phyloP scores from a whole-genome alignment of 2,888 invertebrate genomes.

The Physocephala rufipes region DNA sequence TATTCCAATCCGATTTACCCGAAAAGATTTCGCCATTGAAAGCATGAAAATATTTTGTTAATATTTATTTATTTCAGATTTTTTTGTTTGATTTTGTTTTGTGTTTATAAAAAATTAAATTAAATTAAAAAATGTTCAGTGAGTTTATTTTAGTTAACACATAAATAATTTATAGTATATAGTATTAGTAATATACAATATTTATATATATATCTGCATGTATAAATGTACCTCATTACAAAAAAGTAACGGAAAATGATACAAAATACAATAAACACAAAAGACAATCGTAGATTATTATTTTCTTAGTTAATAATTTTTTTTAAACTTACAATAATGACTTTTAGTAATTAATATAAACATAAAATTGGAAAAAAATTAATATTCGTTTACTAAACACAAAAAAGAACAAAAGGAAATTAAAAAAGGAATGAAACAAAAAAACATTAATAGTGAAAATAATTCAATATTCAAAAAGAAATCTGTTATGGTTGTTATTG shows the following conservation, averaged over 20 bases:
- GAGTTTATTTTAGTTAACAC: conserved; percentile 51
- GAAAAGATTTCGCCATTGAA: not conserved
- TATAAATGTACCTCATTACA: conserved; percentile 46
- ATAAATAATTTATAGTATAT: conserved; percentile 58
- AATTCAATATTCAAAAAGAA: no score
- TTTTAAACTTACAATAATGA: conserved; percentile 65
- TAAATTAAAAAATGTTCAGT: conserved; percentile 35
- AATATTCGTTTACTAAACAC: conserved; percentile 41
- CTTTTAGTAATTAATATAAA: conserved; percentile 61
- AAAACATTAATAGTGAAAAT: no score
- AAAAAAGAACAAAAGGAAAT: conserved; percentile 37
- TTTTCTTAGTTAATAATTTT: conserved; percentile 41
- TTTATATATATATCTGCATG: conserved; percentile 55
- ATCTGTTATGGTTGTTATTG: conserved; percentile 44
- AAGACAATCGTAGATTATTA: conserved; percentile 47
- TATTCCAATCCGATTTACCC: no score
- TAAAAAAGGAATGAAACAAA: conserved; percentile 40
- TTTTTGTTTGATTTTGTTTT: conserved; percentile 34
- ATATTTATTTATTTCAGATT: conserved; percentile 26
- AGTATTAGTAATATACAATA: conserved; percentile 64
- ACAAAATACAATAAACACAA: conserved; percentile 55
- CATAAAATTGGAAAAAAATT: conserved; percentile 54
- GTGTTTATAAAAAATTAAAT: conserved; percentile 35
- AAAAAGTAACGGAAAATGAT: no score
- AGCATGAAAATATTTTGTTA: conserved; percentile 18